phyloP scores from a whole-genome alignment of 2,797 vertebrate genomes.

The Peromyscus aztecus region DNA sequence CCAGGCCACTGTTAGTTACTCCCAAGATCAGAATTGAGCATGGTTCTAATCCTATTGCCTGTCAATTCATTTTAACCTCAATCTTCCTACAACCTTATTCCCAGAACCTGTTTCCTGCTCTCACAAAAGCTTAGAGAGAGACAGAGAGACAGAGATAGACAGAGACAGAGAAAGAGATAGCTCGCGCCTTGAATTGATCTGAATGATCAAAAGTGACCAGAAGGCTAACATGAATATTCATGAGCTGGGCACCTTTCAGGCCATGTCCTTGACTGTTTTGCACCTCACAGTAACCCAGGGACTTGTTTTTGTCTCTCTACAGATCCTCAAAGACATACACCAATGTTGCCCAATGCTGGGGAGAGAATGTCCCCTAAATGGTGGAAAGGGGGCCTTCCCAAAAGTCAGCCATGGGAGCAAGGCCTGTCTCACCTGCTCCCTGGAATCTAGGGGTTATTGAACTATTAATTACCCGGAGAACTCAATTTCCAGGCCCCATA shows the following conservation, averaged over 20 bases:
- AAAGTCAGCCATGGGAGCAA: neutral
- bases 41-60: slow-evolving; percentile 85
- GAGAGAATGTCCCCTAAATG: neutral
- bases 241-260: slow-evolving; percentile 48
- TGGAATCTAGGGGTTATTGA: neutral
- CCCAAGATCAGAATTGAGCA: slow-evolving; percentile 78
- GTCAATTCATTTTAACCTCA: slow-evolving; percentile 85
- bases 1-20: slow-evolving; percentile 82
- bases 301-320: slow-evolving; percentile 31
- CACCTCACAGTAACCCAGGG: slow-evolving; percentile 23
- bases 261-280: slow-evolving; percentile 18
- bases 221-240: slow-evolving; percentile 82
- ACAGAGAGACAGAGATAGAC: neutral
- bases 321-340: neutral
- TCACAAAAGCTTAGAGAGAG: slow-evolving; percentile 78
- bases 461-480: neutral
- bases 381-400: rapidly evolving
- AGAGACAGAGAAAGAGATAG: neutral
- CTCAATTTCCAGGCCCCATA: neutral
- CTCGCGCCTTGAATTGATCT: slow-evolving; percentile 77
- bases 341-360: neutral
- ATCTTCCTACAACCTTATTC: slow-evolving; percentile 77
- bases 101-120: slow-evolving; percentile 74
- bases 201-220: slow-evolving; percentile 83
- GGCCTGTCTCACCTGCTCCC: neutral